Conservation (phyloP, 2,113 vertebrate genomes). For the Hippocampus comes region DNA sequence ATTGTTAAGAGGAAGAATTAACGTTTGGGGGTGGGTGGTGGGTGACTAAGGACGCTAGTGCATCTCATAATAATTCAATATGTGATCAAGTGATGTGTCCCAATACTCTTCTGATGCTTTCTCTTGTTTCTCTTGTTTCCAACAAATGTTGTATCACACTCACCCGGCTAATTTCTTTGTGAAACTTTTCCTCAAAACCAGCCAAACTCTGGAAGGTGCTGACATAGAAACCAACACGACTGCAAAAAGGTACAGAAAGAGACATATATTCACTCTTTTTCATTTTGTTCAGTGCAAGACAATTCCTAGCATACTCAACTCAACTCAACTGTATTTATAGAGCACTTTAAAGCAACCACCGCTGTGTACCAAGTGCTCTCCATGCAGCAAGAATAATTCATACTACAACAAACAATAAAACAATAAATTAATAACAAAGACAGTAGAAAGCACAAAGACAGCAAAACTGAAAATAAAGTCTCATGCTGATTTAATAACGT, state of each 20-base stretch:
- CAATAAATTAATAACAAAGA: no score
- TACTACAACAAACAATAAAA: no score
- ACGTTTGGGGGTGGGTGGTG: no score
- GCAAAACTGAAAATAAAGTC: no score
- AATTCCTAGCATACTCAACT: not conserved
- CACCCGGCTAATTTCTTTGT: slow-evolving; percentile 96
- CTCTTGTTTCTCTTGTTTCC: not conserved
- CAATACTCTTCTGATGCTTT: not conserved
- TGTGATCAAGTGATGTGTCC: not conserved
- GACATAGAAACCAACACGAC: slow-evolving; percentile 97
- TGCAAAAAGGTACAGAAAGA: slow-evolving; percentile 45
- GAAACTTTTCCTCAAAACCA: slow-evolving; percentile 96
- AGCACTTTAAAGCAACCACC: no score
- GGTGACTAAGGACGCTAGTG: no score
- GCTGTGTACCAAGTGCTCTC: no score
- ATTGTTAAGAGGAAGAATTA: no score
- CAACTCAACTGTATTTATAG: no score
- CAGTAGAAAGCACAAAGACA: no score
- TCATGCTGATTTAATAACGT: not conserved
- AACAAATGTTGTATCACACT: slow-evolving; percentile 32
- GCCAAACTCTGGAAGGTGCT: slow-evolving; percentile 99
- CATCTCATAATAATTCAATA: no score
- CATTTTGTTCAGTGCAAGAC: not conserved
- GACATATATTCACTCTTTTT: slow-evolving; percentile 11
- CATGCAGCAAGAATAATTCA: no score